These are phyloP conservation scores for Synodontis membranacea DNA, from an alignment of 2,113 vertebrate genomes.

Conservation along the genomic window DNA sequence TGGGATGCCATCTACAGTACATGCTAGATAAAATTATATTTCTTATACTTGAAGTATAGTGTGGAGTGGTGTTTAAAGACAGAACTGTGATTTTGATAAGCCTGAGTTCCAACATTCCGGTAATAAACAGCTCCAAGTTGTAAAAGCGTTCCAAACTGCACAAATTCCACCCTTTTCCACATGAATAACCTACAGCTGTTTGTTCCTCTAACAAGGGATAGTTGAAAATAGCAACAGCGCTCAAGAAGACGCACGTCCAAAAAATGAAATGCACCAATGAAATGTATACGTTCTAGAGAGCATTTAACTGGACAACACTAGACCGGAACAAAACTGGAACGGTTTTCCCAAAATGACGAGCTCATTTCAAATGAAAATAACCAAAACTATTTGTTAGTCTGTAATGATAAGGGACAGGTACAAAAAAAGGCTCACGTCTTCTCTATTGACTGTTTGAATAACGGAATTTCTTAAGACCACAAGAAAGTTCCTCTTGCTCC, in stretches of 20 bases:
- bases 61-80: not conserved
- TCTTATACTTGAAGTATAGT: too few species aligned
- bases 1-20: not conserved
- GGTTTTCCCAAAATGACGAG: not conserved
- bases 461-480: not conserved
- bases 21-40: not conserved
- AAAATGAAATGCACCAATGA: not conserved
- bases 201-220: not conserved
- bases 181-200: not conserved
- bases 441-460: not conserved
- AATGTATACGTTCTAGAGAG: not conserved
- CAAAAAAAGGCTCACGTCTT: not conserved
- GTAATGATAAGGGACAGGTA: not conserved
- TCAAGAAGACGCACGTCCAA: not conserved
- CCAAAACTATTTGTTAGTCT: too few species aligned
- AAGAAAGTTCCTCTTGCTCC: not conserved
- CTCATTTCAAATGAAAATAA: too few species aligned
- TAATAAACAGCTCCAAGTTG: not conserved
- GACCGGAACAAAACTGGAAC: not conserved
- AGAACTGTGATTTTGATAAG: not conserved
- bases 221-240: not conserved
- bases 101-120: not conserved
- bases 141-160: not conserved
- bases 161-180: not conserved
- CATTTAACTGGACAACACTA: not conserved